phyloP scores from a whole-genome alignment of 2,888 invertebrate species.

The Eupithecia exiguata region DNA sequence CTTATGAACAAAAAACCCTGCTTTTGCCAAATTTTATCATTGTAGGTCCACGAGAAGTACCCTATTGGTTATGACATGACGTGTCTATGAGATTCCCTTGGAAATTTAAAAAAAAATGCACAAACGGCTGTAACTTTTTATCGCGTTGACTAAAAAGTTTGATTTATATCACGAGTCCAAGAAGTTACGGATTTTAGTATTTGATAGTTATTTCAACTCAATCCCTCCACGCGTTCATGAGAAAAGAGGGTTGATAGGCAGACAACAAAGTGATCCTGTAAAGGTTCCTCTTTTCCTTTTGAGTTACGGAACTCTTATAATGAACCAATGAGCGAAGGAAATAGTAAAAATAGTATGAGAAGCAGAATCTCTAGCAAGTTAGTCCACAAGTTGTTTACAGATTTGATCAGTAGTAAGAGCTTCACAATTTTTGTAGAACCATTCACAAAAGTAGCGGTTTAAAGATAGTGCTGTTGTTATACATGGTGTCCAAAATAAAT shows the following conservation, averaged over 20 bases:
- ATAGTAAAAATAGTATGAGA: neutral
- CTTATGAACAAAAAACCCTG: too few species aligned
- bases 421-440: neutral
- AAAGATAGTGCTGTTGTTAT: neutral
- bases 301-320: neutral
- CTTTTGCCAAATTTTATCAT: too few species aligned
- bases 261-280: too few species aligned
- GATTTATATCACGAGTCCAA: neutral
- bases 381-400: neutral
- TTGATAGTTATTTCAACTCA: neutral
- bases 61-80: too few species aligned
- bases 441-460: neutral
- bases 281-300: neutral
- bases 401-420: neutral
- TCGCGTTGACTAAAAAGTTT: neutral
- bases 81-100: too few species aligned
- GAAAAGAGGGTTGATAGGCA: neutral
- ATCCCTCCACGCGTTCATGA: neutral
- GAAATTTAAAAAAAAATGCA: too few species aligned
- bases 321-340: neutral
- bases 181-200: neutral
- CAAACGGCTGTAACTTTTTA: too few species aligned
- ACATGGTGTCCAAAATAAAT: conserved; percentile 1
- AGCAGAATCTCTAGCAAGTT: neutral
- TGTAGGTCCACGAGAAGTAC: too few species aligned